Evolutionary conservation across 2,888 invertebrate species (phyloP).

Genomic region (Hylaea fasciaria): DNA sequence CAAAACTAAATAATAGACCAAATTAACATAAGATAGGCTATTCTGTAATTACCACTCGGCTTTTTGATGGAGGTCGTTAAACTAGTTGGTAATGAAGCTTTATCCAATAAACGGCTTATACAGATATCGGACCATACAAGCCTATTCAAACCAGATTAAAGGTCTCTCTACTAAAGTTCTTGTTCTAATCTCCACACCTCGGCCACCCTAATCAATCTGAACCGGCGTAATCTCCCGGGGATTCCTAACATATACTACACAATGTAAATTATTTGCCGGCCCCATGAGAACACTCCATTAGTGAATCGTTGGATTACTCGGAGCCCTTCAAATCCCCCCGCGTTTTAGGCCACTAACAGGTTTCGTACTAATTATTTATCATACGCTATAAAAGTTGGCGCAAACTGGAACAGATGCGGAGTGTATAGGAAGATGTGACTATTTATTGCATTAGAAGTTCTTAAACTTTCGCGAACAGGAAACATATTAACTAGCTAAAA

Average conservation of each 20-base stretch:
- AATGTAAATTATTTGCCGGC: conserved; percentile 22
- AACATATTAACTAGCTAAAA: too few species aligned
- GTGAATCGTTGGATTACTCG: conserved; percentile 36
- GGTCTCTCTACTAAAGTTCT: neutral
- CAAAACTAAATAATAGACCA: too few species aligned
- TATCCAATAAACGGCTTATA: too few species aligned
- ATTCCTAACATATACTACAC: conserved; percentile 18
- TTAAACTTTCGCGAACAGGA: too few species aligned
- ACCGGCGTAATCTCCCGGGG: conserved; percentile 38
- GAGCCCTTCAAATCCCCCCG: conserved; percentile 29
- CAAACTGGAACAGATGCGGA: too few species aligned
- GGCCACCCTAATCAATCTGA: conserved; percentile 39
- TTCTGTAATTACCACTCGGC: too few species aligned
- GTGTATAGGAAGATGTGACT: too few species aligned
- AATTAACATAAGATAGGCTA: too few species aligned
- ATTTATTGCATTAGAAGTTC: too few species aligned
- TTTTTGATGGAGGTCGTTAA: too few species aligned
- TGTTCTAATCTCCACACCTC: conserved; percentile 23
- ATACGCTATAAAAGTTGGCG: neutral
- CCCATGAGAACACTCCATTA: conserved; percentile 41
- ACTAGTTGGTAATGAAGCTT: too few species aligned
- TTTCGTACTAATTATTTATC: conserved; percentile 25
- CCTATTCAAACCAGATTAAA: neutral
- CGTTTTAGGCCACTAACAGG: conserved; percentile 34
- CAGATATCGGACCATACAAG: too few species aligned